Evolutionary conservation across 2,113 vertebrate species (phyloP).

Genomic region (Terrapene triunguis): DNA sequence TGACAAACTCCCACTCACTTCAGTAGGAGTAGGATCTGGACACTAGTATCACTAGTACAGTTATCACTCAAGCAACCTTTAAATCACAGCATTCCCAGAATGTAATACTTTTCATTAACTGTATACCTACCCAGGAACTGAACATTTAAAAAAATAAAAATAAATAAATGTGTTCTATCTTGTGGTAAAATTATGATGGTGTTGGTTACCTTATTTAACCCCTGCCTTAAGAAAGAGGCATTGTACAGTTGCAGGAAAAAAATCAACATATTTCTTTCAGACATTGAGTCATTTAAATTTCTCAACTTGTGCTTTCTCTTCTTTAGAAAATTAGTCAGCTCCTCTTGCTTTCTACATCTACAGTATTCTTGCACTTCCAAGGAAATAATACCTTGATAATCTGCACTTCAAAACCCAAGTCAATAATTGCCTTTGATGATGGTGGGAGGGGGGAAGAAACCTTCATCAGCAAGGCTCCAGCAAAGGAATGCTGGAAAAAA

Average conservation of each 20-base stretch:
- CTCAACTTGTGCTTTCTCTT: constrained; percentile 26
- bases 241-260: not conserved
- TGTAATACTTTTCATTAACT: constrained; percentile 55
- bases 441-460: not conserved
- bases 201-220: constrained; percentile 64
- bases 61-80: constrained; percentile 52
- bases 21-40: not conserved
- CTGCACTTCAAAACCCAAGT: constrained; percentile 72
- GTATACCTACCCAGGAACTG: constrained; percentile 41
- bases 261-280: constrained; percentile 4
- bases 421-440: constrained; percentile 66
- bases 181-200: constrained; percentile 29
- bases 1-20: not conserved
- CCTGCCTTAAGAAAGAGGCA: not conserved
- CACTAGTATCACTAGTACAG: constrained; percentile 12
- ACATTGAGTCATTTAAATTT: constrained; percentile 47
- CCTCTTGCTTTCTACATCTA: constrained; percentile 52
- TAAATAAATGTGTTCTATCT: constrained; percentile 19
- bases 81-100: constrained; percentile 37
- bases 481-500: constrained; percentile 53
- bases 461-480: constrained; percentile 44
- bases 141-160: constrained; percentile 21
- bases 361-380: constrained; percentile 59
- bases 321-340: constrained; percentile 64
- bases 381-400: constrained; percentile 69